phyloP scores from a whole-genome alignment of 2,888 invertebrate species.

The Hoplodrina blanda region DNA sequence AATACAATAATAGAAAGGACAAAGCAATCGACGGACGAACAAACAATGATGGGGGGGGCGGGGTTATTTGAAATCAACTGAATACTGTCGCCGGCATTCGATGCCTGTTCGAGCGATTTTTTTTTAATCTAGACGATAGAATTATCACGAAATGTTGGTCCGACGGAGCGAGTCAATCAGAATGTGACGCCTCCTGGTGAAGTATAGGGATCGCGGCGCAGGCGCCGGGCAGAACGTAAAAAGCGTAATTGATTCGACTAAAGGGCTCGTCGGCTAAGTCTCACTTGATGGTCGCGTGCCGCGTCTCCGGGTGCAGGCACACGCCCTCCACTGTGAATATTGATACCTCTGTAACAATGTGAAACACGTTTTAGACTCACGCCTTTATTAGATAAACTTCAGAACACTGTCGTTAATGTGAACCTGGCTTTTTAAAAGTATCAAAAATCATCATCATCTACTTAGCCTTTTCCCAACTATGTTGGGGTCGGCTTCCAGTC shows the following conservation, averaged over 20 bases:
- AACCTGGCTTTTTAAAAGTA: not conserved
- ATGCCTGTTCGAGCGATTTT: constrained; percentile 74
- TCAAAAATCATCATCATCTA: too few relatives aligned
- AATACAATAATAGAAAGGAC: constrained; percentile 71
- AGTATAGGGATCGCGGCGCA: constrained; percentile 48
- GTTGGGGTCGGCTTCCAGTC: too few relatives aligned
- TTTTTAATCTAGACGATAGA: constrained; percentile 73
- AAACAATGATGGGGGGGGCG: constrained; percentile 34
- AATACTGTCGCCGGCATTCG: constrained; percentile 78
- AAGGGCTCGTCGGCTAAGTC: constrained; percentile 57
- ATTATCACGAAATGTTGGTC: constrained; percentile 85
- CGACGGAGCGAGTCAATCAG: constrained; percentile 69
- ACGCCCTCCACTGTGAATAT: constrained; percentile 99
- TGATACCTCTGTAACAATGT: constrained; percentile 95
- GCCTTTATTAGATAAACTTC: not conserved
- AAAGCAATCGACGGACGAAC: constrained; percentile 63
- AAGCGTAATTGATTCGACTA: constrained; percentile 76
- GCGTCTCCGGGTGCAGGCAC: constrained; percentile 95
- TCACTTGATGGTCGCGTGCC: constrained; percentile 90
- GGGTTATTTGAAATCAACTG: constrained; percentile 53
- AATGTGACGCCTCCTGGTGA: constrained; percentile 41
- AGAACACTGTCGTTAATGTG: not conserved
- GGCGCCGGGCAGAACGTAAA: constrained; percentile 58
- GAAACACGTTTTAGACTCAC: not conserved
- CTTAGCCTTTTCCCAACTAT: too few relatives aligned